Base-by-base conservation (phyloP, 2,113 vertebrate species). In the Mobula hypostoma region DNA sequence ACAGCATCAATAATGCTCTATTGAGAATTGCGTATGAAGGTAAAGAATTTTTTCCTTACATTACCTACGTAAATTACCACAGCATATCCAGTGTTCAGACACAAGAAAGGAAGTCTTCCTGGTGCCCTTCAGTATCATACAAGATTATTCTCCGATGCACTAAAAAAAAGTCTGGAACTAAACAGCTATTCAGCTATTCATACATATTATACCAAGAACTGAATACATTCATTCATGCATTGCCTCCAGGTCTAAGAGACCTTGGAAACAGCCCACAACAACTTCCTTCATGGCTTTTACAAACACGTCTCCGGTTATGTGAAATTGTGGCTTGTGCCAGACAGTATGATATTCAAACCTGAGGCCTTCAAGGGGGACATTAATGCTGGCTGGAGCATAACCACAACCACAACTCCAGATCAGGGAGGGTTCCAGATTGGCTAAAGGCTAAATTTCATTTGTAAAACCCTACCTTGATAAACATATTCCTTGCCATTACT, bases 161-260 rank as follows among this genome's bases (percentile, higher is more conserved):
- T 7, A 93, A 5, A 93, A 93, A 76, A 74, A 48, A 48, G 48
- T 74, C 79, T 48, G 66, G 70, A 36, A 93, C 29, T 74, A 76
- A 24, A 74, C 68, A 93, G 68, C 70, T 74, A 93, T 93, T 93
- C 68, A 74, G 48, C 48, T 48, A 48, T 48, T 48, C 48, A 48
- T 48, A 48, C 66, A 90, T 90, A 66, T 90, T 66, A 66, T 29
- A 14, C 32, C 91, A 48, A 15, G 70, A 93, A 70, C 36, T 93
- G 70, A 93, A 93, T 93, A 93, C 72, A 48, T 70, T 93, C 91
- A 93, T 93, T 93, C 91, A 93, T 93, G 91, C 70, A 74, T 76
- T 74, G 91, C 85, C 85, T 14, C 27, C 27, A 87, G 56, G 83
- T 63, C 29, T n/a, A 14, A 66, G n/a, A 7, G n/a, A 7, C 29